A percentile compares a stretch with the other conserved stretches of the same genome.
phyloP scores from a whole-genome alignment of 2,797 vertebrate genomes.

The Pristis pectinata region DNA sequence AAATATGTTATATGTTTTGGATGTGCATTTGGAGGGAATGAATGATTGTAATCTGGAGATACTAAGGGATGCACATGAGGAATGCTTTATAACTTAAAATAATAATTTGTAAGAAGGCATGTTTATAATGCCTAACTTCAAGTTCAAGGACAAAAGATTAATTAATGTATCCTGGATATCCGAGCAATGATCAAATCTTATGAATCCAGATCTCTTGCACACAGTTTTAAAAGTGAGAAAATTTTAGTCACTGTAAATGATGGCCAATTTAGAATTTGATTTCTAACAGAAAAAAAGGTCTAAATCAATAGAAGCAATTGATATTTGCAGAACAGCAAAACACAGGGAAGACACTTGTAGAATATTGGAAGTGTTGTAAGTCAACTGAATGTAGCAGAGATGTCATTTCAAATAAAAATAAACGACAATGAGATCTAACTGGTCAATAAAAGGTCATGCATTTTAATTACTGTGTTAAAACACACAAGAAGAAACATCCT shows the following conservation, averaged over 20 bases:
- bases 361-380: background rate
- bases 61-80: background rate
- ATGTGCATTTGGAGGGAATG: too few relatives aligned
- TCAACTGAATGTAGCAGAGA: background rate
- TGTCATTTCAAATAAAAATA: background rate
- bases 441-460: background rate
- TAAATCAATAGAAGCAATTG: background rate
- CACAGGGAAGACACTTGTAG: background rate
- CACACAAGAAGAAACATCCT: background rate
- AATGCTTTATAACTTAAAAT: background rate
- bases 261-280: background rate
- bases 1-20: background rate
- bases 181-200: background rate
- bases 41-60: background rate
- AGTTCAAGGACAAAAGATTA: background rate
- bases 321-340: background rate
- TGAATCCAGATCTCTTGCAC: background rate
- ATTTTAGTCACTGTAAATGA: background rate
- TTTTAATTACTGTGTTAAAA: background rate
- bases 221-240: background rate
- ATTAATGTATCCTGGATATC: background rate
- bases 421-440: background rate
- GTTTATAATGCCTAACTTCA: background rate
- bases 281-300: background rate
- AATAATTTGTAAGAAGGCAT: background rate